A percentile compares a stretch with the other conserved stretches of the same genome.
Conservation (phyloP, 2,113 vertebrate genomes). For the Phalacrocorax pelagicus region DNA sequence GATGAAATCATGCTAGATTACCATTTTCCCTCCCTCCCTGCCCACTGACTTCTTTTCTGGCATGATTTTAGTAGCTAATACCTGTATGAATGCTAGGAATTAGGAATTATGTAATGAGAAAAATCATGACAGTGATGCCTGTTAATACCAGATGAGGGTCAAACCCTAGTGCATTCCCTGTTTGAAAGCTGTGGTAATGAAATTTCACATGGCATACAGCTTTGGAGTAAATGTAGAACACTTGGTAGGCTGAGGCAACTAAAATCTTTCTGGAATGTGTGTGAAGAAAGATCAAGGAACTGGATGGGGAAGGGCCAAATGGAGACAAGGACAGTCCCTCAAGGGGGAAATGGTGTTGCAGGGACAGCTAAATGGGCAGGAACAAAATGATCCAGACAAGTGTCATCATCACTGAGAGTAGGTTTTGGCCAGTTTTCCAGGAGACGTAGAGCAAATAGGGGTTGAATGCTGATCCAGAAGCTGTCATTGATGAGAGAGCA, state of each 20-base stretch:
- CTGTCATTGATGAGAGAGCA: not conserved
- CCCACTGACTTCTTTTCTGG: conserved; percentile 32
- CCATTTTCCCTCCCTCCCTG: not conserved
- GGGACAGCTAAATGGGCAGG: not conserved
- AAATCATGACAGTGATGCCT: not conserved
- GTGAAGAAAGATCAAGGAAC: too few relatives aligned
- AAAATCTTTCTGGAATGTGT: not conserved
- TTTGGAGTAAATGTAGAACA: not conserved
- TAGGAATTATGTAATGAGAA: not conserved
- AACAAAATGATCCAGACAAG: not conserved
- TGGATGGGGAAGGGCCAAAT: not conserved
- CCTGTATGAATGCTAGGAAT: not conserved
- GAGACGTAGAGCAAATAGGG: not conserved
- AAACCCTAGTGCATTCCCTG: not conserved
- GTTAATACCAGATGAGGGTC: not conserved
- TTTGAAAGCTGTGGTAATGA: not conserved
- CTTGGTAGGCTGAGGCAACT: not conserved
- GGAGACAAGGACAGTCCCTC: not conserved
- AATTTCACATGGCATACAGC: not conserved
- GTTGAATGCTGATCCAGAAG: not conserved
- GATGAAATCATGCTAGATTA: conserved; percentile 26
- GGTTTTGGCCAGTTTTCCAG: not conserved
- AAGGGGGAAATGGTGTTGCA: not conserved
- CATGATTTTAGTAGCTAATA: not conserved
- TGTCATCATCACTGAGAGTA: not conserved